Conservation (phyloP, 1,140 invertebrate species). For the Drosophila arawakana region DNA sequence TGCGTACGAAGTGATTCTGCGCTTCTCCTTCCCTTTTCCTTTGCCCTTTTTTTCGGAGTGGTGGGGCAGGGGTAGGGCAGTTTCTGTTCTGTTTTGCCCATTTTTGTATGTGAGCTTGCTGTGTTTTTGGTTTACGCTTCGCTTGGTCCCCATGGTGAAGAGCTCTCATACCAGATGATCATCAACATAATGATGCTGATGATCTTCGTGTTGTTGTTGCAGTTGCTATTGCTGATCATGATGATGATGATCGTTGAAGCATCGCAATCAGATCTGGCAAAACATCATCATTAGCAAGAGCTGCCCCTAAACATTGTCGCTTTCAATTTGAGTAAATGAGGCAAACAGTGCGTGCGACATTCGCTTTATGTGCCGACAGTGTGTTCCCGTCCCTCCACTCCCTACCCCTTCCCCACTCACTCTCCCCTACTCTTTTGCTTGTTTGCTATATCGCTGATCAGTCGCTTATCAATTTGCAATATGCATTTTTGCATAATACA, state of each 20-base stretch:
- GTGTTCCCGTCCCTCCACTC: conserved; percentile 14
- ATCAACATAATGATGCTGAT: conserved; percentile 23
- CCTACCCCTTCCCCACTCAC: background rate
- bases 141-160: conserved; percentile 44
- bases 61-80: background rate
- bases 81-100: conserved; percentile 66
- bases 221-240: background rate
- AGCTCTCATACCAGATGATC: conserved; percentile 3
- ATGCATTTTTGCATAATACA: conserved; percentile 80
- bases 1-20: conserved; percentile 46
- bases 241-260: conserved; percentile 13
- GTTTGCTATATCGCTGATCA: conserved; percentile 52
- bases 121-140: conserved; percentile 53
- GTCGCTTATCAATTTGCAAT: conserved; percentile 72
- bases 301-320: conserved; percentile 64
- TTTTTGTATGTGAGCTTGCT: conserved; percentile 61
- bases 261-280: conserved; percentile 33
- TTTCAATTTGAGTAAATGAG: conserved; percentile 80
- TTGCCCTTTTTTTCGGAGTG: conserved; percentile 3
- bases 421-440: background rate
- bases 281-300: conserved; percentile 62
- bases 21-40: conserved; percentile 23
- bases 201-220: background rate
- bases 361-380: conserved; percentile 79
- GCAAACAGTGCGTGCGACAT: conserved; percentile 81